Conservation (phyloP, 1,140 invertebrate species). For the Caligus rogercresseyi region DNA sequence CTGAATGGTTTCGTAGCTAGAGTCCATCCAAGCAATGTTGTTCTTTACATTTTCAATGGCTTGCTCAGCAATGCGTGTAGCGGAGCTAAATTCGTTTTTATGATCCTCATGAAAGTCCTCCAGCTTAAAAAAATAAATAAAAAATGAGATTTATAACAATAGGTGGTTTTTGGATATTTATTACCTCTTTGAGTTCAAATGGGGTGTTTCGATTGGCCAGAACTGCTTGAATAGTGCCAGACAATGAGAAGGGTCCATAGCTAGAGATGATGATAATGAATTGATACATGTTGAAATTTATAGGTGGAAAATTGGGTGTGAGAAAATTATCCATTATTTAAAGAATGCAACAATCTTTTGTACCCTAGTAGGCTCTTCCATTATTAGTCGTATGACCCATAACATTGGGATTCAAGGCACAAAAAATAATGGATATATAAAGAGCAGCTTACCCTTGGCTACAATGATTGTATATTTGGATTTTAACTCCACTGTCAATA, state of each 20-base stretch:
- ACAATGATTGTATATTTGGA: no score
- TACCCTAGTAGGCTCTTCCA: no score
- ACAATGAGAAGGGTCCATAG: slow-evolving; percentile 11
- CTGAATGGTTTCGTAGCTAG: slow-evolving; percentile 7
- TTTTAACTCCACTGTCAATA: no score
- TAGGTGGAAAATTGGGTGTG: no score
- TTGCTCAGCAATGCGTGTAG: slow-evolving; percentile 13
- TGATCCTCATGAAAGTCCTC: background rate
- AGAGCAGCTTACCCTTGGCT: no score
- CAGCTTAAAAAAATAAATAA: slow-evolving; percentile 4
- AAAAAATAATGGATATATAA: no score
- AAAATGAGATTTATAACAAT: no score
- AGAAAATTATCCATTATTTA: no score
- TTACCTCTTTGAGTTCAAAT: slow-evolving; percentile 17
- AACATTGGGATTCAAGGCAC: no score
- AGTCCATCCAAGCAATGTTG: slow-evolving; percentile 19
- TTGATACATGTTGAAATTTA: background rate
- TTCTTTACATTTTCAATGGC: slow-evolving; percentile 12
- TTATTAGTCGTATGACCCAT: no score
- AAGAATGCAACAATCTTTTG: no score
- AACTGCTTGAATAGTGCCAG: slow-evolving; percentile 5
- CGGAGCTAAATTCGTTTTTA: slow-evolving; percentile 3
- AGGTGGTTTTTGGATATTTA: no score
- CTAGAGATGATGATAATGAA: slow-evolving; percentile 8
- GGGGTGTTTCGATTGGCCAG: slow-evolving; percentile 7